A percentile compares a stretch with the other conserved stretches of the same genome.
These are phyloP conservation scores for Amiota minor DNA, from an alignment of 2,888 invertebrate genomes.

Conservation along the genomic window DNA sequence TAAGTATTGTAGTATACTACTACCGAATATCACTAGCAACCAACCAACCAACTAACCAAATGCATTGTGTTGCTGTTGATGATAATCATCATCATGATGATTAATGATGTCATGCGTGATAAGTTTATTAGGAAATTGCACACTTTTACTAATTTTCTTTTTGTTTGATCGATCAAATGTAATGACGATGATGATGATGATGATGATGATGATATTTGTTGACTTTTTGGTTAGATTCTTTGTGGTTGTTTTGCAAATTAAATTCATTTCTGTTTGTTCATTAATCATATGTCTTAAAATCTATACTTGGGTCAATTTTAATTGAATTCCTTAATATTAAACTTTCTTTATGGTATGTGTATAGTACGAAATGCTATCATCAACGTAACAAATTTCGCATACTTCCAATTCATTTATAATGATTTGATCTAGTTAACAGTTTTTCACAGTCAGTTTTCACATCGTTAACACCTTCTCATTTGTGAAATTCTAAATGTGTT, in stretches of 20 bases:
- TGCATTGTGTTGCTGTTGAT: too few species aligned
- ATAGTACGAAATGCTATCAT: too few species aligned
- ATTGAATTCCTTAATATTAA: neutral
- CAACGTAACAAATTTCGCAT: too few species aligned
- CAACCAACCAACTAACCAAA: too few species aligned
- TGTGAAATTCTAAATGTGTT: too few species aligned
- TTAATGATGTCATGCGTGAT: constrained; percentile 61
- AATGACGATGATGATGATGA: too few species aligned
- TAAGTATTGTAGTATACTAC: too few species aligned
- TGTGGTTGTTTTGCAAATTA: constrained; percentile 32
- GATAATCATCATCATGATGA: constrained; percentile 37
- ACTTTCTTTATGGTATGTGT: neutral
- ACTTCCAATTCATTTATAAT: neutral
- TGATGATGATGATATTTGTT: neutral
- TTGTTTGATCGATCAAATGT: neutral
- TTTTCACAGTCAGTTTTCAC: too few species aligned
- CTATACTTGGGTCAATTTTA: constrained; percentile 1
- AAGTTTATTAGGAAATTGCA: constrained; percentile 64
- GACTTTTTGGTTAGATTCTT: neutral
- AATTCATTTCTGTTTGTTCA: neutral
- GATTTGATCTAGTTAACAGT: neutral
- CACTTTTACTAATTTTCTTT: constrained; percentile 20
- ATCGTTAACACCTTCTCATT: too few species aligned
- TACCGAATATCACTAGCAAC: too few species aligned
- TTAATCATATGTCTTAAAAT: neutral